Percentiles rank a stretch among this genome's conserved stretches.
Conservation (phyloP, 2,113 vertebrate species). For the Grantiella picta region DNA sequence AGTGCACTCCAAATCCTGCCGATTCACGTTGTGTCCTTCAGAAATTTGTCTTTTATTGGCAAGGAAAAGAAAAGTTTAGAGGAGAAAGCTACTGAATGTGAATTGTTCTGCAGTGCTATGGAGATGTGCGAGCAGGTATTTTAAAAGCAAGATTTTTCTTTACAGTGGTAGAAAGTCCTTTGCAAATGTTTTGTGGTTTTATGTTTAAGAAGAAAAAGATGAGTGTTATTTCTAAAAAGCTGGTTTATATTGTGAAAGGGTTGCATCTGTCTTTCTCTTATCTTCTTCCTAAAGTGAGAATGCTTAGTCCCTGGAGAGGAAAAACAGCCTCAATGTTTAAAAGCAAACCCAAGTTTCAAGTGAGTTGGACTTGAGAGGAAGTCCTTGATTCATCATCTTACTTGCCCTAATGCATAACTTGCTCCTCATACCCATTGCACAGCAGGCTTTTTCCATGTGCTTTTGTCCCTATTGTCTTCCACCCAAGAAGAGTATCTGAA, state of each 20-base stretch:
- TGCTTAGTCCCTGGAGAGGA: background rate
- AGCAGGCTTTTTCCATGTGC: background rate
- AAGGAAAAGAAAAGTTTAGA: background rate
- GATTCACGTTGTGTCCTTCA: conserved; percentile 19
- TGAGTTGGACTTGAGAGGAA: background rate
- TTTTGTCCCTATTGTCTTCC: background rate
- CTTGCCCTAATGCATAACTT: background rate
- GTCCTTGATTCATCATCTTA: background rate
- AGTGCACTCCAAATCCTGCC: background rate
- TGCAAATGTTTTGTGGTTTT: background rate
- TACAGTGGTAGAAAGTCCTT: background rate
- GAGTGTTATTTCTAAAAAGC: background rate
- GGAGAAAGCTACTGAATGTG: background rate
- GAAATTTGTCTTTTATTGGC: background rate
- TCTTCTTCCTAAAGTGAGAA: background rate
- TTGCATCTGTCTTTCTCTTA: background rate
- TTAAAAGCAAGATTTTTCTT: background rate
- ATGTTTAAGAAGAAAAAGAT: background rate
- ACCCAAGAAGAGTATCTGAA: background rate
- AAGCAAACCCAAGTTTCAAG: background rate
- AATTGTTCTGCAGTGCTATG: background rate
- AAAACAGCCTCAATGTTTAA: background rate
- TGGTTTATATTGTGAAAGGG: background rate
- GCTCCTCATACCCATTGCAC: background rate
- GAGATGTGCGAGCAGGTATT: background rate